Base-by-base conservation (phyloP, 2,888 invertebrate genomes). In the Hemistola chrysoprasaria region DNA sequence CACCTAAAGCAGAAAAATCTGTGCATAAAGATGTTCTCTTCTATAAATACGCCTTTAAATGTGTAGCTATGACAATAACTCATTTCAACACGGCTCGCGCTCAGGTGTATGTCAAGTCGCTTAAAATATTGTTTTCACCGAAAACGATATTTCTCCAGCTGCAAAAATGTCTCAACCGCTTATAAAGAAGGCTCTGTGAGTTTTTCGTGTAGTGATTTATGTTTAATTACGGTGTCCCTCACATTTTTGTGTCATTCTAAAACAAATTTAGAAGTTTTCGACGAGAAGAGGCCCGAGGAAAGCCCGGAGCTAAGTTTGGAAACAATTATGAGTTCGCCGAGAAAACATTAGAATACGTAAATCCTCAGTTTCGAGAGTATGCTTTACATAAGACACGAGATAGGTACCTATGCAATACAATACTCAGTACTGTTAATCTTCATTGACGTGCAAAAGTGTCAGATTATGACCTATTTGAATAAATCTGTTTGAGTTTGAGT, bases 121-220 rank as follows among this genome's bases (percentile, higher is more conserved):
- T 72, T 78, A 78, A 79, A 79, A 77, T 79, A 80, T 77, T 78
- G 76, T 78, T 74, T 71, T 73, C 79, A 68, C 70, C 65, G 61
- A 75, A 78, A 78, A 79, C 72, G 73, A 80, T 83, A 81, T 78
- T 81, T 78, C 79, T 78, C 71, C 57, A 65, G 68, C 65, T 65
- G 63, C 66, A 73, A 79, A 78, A 80, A 79, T 71, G 67, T 70
- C 72, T 71, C 63, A 66, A 65, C 71, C 69, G 65, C 70, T 73
- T 71, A 74, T 62, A 63, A 60, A 64, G 55, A 59, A 64, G 59
- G 66, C 62, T 65, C 57, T 58, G 58, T 49, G 56, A 73, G 68
- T 75, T 79, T 78, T 73, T 71, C 70, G 59, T 72, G 64, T 61
- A 67, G 67, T 77, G 79, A 83, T 83, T 83, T 83, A 83, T 83